Percentiles rank a stretch among this genome's conserved stretches.
phyloP scores from a whole-genome alignment of 2,888 invertebrate genomes.

The Helleia helle region DNA sequence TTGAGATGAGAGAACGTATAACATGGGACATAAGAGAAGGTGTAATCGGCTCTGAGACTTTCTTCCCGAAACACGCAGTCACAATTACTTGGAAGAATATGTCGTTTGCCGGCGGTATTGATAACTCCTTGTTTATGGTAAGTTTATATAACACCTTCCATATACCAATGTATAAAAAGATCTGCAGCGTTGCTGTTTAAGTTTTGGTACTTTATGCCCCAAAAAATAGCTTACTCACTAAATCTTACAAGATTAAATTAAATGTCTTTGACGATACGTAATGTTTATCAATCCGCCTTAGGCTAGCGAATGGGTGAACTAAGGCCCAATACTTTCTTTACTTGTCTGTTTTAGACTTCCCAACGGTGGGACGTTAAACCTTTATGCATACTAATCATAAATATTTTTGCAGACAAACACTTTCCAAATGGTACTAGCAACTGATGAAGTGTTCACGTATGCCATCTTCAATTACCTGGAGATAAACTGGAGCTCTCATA shows the following conservation, averaged over 20 bases:
- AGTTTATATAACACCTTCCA: slow-evolving; percentile 29
- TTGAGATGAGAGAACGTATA: slow-evolving; percentile 87
- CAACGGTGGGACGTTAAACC: too few species aligned
- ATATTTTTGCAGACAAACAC: slow-evolving; percentile 93
- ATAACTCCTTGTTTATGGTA: slow-evolving; percentile 82
- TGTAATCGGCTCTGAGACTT: slow-evolving; percentile 92
- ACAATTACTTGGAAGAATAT: slow-evolving; percentile 98
- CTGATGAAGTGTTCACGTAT: slow-evolving; percentile 95
- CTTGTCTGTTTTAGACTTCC: too few species aligned
- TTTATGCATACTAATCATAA: slow-evolving; percentile 1
- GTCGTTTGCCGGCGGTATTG: slow-evolving; percentile 92
- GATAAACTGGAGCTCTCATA: slow-evolving; percentile 92
- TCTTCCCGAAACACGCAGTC: slow-evolving; percentile 91
- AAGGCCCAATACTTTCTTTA: too few species aligned
- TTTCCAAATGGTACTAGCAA: slow-evolving; percentile 94
- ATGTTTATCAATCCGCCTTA: too few species aligned
- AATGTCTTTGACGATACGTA: too few species aligned
- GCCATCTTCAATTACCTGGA: slow-evolving; percentile 95
- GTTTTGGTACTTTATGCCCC: too few species aligned
- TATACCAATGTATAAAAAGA: too few species aligned
- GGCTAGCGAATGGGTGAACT: too few species aligned
- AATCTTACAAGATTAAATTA: too few species aligned
- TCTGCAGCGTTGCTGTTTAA: too few species aligned
- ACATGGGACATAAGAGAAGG: slow-evolving; percentile 93
- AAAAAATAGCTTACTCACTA: too few species aligned